Conservation (phyloP, 1,140 invertebrate species). For the Reticulitermes speratus region DNA sequence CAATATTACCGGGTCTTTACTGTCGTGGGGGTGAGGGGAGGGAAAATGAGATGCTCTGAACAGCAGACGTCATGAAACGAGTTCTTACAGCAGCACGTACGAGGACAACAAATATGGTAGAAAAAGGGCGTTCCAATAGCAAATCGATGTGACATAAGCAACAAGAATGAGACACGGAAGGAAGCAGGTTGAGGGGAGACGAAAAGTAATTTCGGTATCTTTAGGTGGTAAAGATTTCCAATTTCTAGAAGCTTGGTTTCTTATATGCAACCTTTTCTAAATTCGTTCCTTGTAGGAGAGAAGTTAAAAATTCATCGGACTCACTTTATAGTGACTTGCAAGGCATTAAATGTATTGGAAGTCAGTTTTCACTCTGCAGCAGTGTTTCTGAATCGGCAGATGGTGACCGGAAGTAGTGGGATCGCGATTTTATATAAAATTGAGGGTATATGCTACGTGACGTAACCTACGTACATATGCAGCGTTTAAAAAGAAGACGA, state of each 20-base stretch:
- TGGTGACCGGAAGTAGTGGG: no score
- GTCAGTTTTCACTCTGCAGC: no score
- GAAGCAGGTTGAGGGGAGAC: neutral
- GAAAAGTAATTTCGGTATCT: constrained; percentile 12
- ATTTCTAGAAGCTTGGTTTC: neutral
- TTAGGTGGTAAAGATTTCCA: constrained; percentile 9
- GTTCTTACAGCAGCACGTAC: neutral
- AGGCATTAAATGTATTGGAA: no score
- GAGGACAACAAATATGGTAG: neutral
- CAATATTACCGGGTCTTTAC: neutral
- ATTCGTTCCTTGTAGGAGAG: no score
- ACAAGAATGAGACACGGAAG: neutral
- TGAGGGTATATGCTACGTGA: no score
- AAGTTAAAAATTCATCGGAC: no score
- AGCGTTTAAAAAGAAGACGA: no score
- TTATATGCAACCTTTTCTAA: neutral
- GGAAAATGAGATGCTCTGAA: neutral
- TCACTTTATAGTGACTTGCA: no score
- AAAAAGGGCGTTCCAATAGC: neutral
- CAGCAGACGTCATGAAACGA: neutral
- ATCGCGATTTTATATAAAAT: no score
- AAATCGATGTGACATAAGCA: neutral
- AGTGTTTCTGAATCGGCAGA: no score
- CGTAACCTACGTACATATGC: no score
- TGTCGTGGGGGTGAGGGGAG: neutral